Conservation (phyloP, 2,113 vertebrate species). For the Sander lucioperca region DNA sequence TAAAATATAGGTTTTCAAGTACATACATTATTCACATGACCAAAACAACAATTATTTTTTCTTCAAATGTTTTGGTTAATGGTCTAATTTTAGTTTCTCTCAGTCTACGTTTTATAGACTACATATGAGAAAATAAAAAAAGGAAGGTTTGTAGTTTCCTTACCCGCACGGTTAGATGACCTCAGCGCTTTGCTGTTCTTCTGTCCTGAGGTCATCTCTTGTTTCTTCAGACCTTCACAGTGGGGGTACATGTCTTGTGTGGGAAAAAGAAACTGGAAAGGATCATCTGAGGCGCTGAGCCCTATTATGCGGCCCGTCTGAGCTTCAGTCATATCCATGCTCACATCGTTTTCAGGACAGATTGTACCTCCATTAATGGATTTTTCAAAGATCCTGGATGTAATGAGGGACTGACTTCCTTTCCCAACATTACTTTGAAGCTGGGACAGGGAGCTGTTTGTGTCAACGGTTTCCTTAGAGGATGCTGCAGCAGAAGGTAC, state of each 20-base stretch:
- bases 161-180: conserved; percentile 40
- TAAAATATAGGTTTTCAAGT: neutral
- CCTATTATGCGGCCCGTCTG: conserved; percentile 40
- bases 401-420: conserved; percentile 34
- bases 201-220: conserved; percentile 9
- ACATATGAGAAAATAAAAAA: neutral
- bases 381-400: neutral
- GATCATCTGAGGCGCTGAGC: conserved; percentile 5
- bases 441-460: conserved; percentile 38
- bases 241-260: conserved; percentile 26
- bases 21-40: neutral
- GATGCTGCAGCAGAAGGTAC: conserved; percentile 4
- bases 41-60: neutral
- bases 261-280: conserved; percentile 40
- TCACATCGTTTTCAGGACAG: conserved; percentile 47
- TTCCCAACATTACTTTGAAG: conserved; percentile 63
- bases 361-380: conserved; percentile 33
- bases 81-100: neutral
- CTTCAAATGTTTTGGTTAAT: conserved; percentile 32
- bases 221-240: neutral
- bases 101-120: too few species aligned
- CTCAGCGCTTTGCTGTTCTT: neutral
- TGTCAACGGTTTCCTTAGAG: neutral
- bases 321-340: conserved; percentile 58
- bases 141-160: neutral